phyloP scores from a whole-genome alignment of 1,140 invertebrate species.

The Bombus picipes region DNA sequence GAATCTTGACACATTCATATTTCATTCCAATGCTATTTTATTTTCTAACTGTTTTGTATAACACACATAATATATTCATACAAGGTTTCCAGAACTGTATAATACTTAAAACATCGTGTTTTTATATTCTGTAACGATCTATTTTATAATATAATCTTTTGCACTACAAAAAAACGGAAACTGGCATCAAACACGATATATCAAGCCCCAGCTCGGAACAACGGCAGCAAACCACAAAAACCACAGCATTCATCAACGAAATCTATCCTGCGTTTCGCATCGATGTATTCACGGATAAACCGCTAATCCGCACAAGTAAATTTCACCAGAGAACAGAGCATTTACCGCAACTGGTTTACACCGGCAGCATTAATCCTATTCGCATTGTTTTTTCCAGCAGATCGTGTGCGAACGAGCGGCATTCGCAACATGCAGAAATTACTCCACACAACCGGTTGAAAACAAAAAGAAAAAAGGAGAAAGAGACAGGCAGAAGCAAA shows the following conservation, averaged over 20 bases:
- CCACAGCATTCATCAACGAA: not conserved
- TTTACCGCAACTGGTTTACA: conserved; percentile 40
- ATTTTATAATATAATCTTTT: too few species aligned
- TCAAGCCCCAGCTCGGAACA: not conserved
- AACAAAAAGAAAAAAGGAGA: conserved; percentile 31
- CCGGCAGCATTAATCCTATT: conserved; percentile 55
- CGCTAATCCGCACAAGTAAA: conserved; percentile 27
- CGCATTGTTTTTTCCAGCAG: conserved; percentile 53
- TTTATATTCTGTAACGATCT: too few species aligned
- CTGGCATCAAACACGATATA: not conserved
- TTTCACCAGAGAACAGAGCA: conserved; percentile 46
- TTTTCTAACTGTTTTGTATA: too few species aligned
- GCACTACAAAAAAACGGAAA: too few species aligned
- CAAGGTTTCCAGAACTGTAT: too few species aligned
- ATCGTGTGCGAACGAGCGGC: conserved; percentile 49
- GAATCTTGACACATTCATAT: too few species aligned
- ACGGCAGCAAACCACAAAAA: not conserved
- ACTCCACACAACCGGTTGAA: not conserved
- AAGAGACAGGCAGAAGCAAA: not conserved
- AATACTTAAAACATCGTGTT: too few species aligned
- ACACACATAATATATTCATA: too few species aligned
- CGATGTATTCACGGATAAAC: not conserved
- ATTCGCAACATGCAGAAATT: conserved; percentile 15
- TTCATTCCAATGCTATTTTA: too few species aligned
- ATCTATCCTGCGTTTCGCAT: not conserved